Evolutionary conservation across 2,113 vertebrate genomes (phyloP).

Genomic region (Martes martes): DNA sequence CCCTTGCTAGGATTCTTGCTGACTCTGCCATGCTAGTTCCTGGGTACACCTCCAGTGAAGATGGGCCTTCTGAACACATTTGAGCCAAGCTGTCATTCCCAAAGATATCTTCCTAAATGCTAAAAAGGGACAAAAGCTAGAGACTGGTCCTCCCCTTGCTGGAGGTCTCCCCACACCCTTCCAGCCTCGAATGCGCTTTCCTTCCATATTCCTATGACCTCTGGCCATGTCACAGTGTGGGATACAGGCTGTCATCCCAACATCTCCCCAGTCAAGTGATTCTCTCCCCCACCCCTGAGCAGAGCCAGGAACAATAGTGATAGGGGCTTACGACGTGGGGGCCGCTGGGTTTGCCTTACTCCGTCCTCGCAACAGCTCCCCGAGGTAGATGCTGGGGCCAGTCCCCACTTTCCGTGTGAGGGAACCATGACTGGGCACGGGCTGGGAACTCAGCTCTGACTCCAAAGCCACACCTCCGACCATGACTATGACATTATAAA

Average conservation of each 20-base stretch:
- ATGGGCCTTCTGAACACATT: not conserved
- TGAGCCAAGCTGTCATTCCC: not conserved
- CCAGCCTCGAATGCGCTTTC: not conserved
- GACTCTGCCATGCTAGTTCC: not conserved
- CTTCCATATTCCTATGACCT: not conserved
- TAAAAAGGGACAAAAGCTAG: not conserved
- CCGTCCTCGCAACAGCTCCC: not conserved
- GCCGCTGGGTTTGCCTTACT: not conserved
- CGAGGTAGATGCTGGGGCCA: not conserved
- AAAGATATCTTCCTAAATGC: not conserved
- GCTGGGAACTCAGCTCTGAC: not conserved
- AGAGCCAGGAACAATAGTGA: not conserved
- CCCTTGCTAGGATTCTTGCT: not conserved
- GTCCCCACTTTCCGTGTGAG: not conserved
- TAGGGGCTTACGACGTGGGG: not conserved
- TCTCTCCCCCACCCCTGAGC: not conserved
- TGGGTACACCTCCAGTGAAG: not conserved
- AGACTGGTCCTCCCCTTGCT: not conserved
- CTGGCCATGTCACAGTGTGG: not conserved
- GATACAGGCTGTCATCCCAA: not conserved
- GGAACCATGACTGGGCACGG: not conserved
- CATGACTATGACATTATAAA: not conserved
- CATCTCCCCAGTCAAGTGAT: too few relatives aligned
- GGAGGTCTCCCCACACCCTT: not conserved
- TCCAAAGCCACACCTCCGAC: not conserved